These are phyloP conservation scores for Ophioderma brevispina DNA, from an alignment of 35 echinoderm and acorn worm species.

Conservation along the genomic window DNA sequence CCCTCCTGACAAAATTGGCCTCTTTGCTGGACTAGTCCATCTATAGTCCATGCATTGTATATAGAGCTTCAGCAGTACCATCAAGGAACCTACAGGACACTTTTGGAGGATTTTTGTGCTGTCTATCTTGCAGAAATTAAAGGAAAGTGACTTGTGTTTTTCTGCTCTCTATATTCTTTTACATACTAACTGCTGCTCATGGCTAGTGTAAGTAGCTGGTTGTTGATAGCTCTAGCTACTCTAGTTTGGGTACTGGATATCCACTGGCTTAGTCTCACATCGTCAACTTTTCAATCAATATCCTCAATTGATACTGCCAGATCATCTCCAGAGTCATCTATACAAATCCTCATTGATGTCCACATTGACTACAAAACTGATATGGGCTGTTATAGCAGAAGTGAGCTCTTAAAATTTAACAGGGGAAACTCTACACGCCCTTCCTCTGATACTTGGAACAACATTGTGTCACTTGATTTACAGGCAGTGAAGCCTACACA, in stretches of 20 bases:
- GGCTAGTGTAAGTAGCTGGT: neutral
- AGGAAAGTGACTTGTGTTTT: neutral
- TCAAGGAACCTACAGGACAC: neutral
- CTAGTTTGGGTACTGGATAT: neutral
- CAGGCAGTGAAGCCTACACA: neutral
- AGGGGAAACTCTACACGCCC: neutral
- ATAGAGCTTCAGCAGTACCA: neutral
- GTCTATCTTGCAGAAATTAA: neutral
- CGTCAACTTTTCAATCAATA: neutral
- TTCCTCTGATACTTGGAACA: neutral
- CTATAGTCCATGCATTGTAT: neutral
- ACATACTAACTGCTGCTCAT: neutral
- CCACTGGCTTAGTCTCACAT: neutral
- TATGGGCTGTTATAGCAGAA: neutral
- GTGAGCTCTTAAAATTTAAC: neutral
- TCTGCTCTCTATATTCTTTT: neutral
- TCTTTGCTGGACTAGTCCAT: neutral
- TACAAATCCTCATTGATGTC: neutral
- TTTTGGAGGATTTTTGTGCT: neutral
- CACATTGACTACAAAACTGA: neutral
- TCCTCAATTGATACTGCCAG: neutral
- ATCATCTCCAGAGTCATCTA: no score
- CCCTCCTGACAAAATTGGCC: neutral
- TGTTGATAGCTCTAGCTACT: neutral
- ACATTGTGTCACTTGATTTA: neutral